Conservation (phyloP, 2,888 invertebrate species). For the Drosophila algonquin region DNA sequence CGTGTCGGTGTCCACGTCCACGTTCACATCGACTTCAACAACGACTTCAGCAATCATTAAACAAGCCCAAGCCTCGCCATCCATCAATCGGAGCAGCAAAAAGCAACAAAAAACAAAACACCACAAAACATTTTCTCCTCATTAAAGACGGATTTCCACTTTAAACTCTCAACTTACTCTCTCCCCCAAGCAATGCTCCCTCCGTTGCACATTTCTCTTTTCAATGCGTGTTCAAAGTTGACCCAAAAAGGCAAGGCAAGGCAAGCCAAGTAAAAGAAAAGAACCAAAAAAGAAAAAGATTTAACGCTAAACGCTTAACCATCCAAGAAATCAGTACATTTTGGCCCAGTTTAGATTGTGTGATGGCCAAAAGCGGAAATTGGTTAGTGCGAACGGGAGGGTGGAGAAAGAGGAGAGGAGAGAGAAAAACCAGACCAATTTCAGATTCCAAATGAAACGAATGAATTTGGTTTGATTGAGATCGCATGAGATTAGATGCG, state of each 20-base stretch:
- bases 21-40: not conserved
- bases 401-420: not conserved
- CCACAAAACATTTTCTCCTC: slow-evolving; percentile 46
- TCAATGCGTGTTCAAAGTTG: slow-evolving; percentile 34
- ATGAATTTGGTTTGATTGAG: slow-evolving; percentile 33
- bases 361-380: slow-evolving; percentile 33
- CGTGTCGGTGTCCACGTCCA: not conserved
- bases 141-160: slow-evolving; percentile 51
- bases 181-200: not conserved
- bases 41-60: slow-evolving; percentile 27
- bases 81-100: slow-evolving; percentile 34
- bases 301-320: slow-evolving; percentile 25
- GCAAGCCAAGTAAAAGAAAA: slow-evolving; percentile 9
- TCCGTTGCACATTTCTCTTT: slow-evolving; percentile 23
- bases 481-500: slow-evolving; percentile 25
- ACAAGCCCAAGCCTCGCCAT: slow-evolving; percentile 16
- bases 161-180: slow-evolving; percentile 43
- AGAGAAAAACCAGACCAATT: slow-evolving; percentile 17
- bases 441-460: slow-evolving; percentile 40
- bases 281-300: slow-evolving; percentile 22
- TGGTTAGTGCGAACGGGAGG: slow-evolving; percentile 18
- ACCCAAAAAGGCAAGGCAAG: slow-evolving; percentile 34
- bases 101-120: not conserved
- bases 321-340: slow-evolving; percentile 22
- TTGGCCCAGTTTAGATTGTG: slow-evolving; percentile 38